Base-by-base conservation (phyloP, 2,888 invertebrate species). In the Dysmachus trigonus region DNA sequence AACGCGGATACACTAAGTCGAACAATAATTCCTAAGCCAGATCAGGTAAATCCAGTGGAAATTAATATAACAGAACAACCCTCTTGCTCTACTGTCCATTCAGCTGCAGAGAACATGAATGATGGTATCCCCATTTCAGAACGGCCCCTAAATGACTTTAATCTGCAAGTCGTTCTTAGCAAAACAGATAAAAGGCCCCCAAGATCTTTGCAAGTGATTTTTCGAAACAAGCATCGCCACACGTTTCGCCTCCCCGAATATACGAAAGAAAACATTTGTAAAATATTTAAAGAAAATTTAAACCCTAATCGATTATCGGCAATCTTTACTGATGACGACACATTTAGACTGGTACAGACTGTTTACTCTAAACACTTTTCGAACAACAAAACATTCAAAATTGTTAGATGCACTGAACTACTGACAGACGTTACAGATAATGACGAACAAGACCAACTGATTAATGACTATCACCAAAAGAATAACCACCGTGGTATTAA, bases 281-380 rank as follows among this genome's bases (percentile, higher is more conserved):
- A 51, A 31, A 87, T 88, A n/a, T 87, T 88, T 1, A 87, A 88
- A 82, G 83, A 86, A 73, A 87, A 81, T 71, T 38, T 88, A 18
- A 53, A 87, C 5, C 87, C 87, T 31, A 87, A 86, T n/a, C 87
- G 82, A 86, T 79, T 85, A 30, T 72, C 86, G 10, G 88, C 87
- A 6, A 85, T 88, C 33, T 87, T 73, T 47, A 71, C 87, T 35
- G 79, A 82, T 41, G 85, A 88, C 38, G 5, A 74, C 31, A 87
- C 53, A 13, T 88, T 88, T n/a, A 79, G 30, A 35, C 38, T 85
- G 15, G 62, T 88, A 47, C 88, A 87, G 79, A 13, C 35, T 47
- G 22, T 77, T n/a, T 88, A 87, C 71, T 88, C 88, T n/a, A 86
- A n/a, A n/a, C n/a, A n/a, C n/a, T n/a, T n/a, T n/a, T n/a, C n/a